Conservation (phyloP, 2,888 invertebrate genomes). For the Rhopalosiphum nymphaeae region DNA sequence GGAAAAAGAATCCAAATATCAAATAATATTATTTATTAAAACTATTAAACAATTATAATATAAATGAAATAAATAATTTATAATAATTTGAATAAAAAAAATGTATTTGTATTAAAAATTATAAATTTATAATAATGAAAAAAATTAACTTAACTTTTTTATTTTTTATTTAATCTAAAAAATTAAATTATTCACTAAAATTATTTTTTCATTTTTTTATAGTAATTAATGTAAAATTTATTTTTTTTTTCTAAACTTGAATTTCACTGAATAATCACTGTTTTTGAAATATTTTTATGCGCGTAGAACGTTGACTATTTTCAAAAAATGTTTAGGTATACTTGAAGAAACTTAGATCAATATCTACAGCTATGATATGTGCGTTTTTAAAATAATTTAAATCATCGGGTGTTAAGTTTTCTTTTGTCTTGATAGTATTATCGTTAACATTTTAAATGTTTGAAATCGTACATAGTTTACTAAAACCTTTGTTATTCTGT, state of each 20-base stretch:
- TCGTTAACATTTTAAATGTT: no score
- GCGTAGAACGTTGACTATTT: background rate
- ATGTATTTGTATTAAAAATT: background rate
- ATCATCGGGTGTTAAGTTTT: background rate
- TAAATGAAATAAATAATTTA: background rate
- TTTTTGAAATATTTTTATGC: background rate
- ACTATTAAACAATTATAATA: background rate
- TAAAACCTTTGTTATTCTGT: no score
- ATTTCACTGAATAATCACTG: background rate
- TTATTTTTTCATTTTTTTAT: background rate
- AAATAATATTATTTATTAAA: background rate
- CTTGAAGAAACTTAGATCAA: background rate
- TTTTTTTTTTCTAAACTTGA: background rate
- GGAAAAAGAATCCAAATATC: background rate
- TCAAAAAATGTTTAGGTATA: background rate
- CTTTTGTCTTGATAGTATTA: no score
- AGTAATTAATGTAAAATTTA: background rate
- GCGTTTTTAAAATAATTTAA: background rate
- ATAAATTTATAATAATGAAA: background rate
- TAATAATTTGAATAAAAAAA: background rate
- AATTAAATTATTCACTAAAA: background rate
- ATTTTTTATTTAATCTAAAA: background rate
- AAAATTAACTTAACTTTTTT: background rate
- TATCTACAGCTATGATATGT: background rate
- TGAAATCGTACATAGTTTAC: no score